phyloP scores from a whole-genome alignment of 2,888 invertebrate species.

The Epirrhoe tristata region DNA sequence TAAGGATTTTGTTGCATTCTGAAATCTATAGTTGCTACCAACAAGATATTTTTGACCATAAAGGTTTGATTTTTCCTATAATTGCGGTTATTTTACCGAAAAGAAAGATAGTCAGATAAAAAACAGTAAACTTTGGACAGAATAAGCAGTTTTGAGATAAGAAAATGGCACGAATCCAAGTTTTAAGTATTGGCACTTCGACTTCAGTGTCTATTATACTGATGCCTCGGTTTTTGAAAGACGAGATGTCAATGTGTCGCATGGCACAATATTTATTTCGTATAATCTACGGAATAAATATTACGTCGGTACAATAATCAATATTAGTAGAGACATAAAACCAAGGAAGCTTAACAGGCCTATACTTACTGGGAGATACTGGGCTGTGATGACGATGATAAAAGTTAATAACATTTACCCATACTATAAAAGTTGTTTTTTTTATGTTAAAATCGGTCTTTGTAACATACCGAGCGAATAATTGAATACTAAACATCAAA shows the following conservation, averaged over 20 bases:
- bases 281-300: too few relatives aligned
- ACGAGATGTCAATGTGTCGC: not conserved
- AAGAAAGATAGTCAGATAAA: not conserved
- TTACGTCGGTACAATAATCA: too few relatives aligned
- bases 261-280: not conserved
- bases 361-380: too few relatives aligned
- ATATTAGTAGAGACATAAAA: too few relatives aligned
- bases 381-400: too few relatives aligned
- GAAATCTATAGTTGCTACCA: too few relatives aligned
- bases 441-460: too few relatives aligned
- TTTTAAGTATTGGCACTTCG: conserved; percentile 7
- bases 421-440: too few relatives aligned
- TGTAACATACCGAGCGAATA: not conserved
- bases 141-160: conserved; percentile 13
- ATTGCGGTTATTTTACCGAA: not conserved
- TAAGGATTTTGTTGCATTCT: too few relatives aligned
- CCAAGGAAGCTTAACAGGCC: too few relatives aligned
- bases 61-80: not conserved
- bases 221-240: conserved; percentile 3
- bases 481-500: conserved; percentile 7
- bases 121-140: conserved; percentile 11
- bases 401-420: too few relatives aligned
- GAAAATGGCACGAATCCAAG: conserved; percentile 24
- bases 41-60: too few relatives aligned
- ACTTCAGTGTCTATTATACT: conserved; percentile 7